A percentile compares a stretch with the other conserved stretches of the same genome.
phyloP scores from a whole-genome alignment of 2,888 invertebrate genomes.

The Listrodromus nycthemerus region DNA sequence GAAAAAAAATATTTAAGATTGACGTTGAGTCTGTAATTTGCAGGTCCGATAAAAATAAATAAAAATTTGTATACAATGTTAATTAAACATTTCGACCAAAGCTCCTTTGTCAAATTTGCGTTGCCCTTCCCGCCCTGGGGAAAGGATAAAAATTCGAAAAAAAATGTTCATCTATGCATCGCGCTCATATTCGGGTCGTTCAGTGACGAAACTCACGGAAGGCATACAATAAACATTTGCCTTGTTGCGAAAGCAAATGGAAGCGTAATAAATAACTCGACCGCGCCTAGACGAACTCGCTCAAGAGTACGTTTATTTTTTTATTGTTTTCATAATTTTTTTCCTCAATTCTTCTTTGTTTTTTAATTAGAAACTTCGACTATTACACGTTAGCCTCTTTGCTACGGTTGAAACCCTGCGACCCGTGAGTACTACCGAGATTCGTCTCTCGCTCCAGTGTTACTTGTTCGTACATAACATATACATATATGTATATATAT shows the following conservation, averaged over 20 bases:
- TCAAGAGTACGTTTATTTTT: slow-evolving; percentile 1
- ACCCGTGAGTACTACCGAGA: slow-evolving; percentile 39
- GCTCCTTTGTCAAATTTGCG: too few relatives aligned
- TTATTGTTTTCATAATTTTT: slow-evolving; percentile 4
- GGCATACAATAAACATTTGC: slow-evolving; percentile 67
- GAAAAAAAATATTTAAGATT: too few relatives aligned
- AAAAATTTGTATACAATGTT: too few relatives aligned
- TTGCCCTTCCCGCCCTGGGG: neutral
- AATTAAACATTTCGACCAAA: neutral
- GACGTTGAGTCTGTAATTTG: too few relatives aligned
- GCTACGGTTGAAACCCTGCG: slow-evolving; percentile 48
- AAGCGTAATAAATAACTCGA: slow-evolving; percentile 72
- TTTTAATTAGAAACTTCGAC: neutral
- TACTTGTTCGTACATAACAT: neutral
- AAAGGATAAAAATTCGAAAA: neutral
- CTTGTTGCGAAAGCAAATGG: slow-evolving; percentile 65
- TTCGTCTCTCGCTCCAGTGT: slow-evolving; percentile 19
- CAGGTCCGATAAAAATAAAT: too few relatives aligned
- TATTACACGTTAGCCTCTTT: slow-evolving; percentile 41
- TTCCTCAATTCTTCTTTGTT: slow-evolving; percentile 3
- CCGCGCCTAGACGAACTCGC: slow-evolving; percentile 58
- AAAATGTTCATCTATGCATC: neutral
- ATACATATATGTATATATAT: neutral
- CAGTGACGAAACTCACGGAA: slow-evolving; percentile 45
- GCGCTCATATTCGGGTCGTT: slow-evolving; percentile 13